Conservation (phyloP, 2,113 vertebrate species). For the Grammomys surdaster region DNA sequence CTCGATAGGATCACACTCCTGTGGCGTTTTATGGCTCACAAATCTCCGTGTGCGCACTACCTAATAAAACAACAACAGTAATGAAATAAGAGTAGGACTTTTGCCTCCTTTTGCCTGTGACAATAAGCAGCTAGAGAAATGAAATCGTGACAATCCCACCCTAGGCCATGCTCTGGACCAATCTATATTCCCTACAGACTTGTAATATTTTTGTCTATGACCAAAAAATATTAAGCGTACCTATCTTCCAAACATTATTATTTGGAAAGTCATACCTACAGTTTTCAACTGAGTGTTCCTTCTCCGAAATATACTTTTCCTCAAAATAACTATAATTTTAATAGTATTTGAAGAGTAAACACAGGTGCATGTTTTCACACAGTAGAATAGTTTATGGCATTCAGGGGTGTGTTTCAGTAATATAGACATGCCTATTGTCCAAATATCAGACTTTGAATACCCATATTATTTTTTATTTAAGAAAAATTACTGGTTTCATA, state of each 20-base stretch:
- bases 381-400: not conserved
- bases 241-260: not conserved
- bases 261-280: not conserved
- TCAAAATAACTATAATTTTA: not conserved
- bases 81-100: not conserved
- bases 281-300: not conserved
- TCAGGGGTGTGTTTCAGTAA: not conserved
- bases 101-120: not conserved
- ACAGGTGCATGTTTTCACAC: not conserved
- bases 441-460: not conserved
- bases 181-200: not conserved
- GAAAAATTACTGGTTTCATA: slow-evolving; percentile 11
- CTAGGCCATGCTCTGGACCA: not conserved
- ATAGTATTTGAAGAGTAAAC: not conserved
- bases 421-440: not conserved
- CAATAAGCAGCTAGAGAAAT: not conserved
- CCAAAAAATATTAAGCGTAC: not conserved
- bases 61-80: not conserved
- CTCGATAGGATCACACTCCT: too few species aligned
- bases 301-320: not conserved
- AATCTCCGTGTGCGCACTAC: not conserved
- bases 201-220: not conserved
- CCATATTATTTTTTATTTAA: not conserved
- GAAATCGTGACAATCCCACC: not conserved
- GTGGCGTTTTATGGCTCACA: not conserved